Base-by-base conservation (phyloP, 2,797 vertebrate species). In the Gallinago solitaria region DNA sequence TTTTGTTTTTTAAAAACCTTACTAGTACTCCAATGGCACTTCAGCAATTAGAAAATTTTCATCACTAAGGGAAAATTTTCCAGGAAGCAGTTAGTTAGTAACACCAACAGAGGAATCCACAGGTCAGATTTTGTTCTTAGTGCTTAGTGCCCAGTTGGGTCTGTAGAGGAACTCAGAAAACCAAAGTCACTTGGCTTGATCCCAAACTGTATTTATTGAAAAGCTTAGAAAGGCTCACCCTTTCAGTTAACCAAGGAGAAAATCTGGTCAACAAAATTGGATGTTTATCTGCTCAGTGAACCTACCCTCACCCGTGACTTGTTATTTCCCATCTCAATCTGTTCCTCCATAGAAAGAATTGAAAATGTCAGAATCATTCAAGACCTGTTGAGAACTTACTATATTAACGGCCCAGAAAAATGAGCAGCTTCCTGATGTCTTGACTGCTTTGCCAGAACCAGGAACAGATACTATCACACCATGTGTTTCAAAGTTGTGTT, bases 91-190 rank as follows among this genome's bases (percentile, higher is more conserved):
- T 41, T 73, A 79, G 4, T 65, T 73, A 79, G 3, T 65, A 73
- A 86, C 19, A 32, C 39, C 37, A 87, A 25, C 16, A 27, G 32
- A 45, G 87, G 47, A 60, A 93, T 47, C 14, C 30, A 54, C 4
- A 4, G 6, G 25, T 57, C 27, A 25, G 41, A 70, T 90, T 80
- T 81, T 67, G 23, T 88, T 83, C 45, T 70, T 73, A 65, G 24
- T 48, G 61, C 65, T 70, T 32, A 24, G 88, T 88, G 61, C 37
- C 7, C 27, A 47, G 8, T 7, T 87, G 37, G 30, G 25, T 69
- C 65, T 63, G 13, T 41, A 48, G n/a, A 77, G 32, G 43, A 93
- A 67, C 61, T 83, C 33, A 15, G 48, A 70, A 91, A 85, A 81
- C 18, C 12, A 6, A 74, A 67, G 37, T 67, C 41, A 59, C 18